These are phyloP conservation scores for Melieria omissa DNA, from an alignment of 2,888 invertebrate genomes.

Conservation along the genomic window DNA sequence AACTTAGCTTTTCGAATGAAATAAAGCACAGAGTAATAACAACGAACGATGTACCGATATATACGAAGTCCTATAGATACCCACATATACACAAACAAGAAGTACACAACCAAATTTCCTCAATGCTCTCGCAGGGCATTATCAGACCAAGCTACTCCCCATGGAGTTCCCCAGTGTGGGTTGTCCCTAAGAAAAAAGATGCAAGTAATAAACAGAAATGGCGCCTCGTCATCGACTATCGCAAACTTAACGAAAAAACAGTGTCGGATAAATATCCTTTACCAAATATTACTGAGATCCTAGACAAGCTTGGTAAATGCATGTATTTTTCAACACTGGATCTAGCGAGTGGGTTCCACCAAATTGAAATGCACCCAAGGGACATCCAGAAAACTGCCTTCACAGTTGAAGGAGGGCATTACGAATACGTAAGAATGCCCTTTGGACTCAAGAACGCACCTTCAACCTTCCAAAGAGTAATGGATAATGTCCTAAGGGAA, in stretches of 20 bases:
- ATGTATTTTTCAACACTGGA: constrained; percentile 1
- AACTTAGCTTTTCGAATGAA: no score
- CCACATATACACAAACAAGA: constrained; percentile 26
- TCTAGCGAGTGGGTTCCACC: neutral
- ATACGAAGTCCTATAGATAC: constrained; percentile 27
- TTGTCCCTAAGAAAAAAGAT: constrained; percentile 19
- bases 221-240: constrained; percentile 30
- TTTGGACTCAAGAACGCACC: neutral
- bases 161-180: constrained; percentile 10
- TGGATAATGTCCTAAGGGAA: neutral
- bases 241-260: constrained; percentile 27
- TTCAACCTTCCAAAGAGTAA: neutral
- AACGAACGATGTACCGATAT: constrained; percentile 15
- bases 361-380: neutral
- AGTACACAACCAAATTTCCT: constrained; percentile 19
- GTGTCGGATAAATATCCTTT: neutral
- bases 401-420: neutral
- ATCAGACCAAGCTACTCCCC: constrained; percentile 23
- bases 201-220: constrained; percentile 16
- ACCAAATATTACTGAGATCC: no score
- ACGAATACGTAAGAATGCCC: neutral
- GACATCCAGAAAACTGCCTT: neutral
- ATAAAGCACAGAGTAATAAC: no score
- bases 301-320: no score
- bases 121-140: constrained; percentile 17